Evolutionary conservation across 2,113 vertebrate species (phyloP).

Genomic region (Narcine bancroftii): DNA sequence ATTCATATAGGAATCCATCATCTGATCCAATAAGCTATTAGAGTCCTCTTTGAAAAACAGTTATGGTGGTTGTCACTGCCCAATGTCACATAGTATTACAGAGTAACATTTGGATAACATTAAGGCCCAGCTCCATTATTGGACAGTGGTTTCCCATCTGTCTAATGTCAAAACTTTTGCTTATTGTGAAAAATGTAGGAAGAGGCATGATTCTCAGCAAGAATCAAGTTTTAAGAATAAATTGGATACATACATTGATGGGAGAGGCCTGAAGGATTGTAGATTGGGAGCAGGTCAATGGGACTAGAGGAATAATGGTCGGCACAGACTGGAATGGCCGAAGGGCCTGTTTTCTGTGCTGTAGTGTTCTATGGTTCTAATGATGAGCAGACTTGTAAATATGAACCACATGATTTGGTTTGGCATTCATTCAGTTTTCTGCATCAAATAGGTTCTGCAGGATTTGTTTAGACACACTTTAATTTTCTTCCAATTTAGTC

Average conservation of each 20-base stretch:
- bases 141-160: not conserved
- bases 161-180: not conserved
- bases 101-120: not conserved
- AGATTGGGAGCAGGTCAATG: too few relatives aligned
- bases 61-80: not conserved
- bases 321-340: too few relatives aligned
- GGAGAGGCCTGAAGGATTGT: too few relatives aligned
- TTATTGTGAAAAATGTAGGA: not conserved
- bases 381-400: not conserved
- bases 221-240: too few relatives aligned
- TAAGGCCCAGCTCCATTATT: not conserved
- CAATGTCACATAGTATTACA: not conserved
- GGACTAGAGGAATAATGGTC: too few relatives aligned
- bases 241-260: too few relatives aligned
- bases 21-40: too few relatives aligned
- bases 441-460: not conserved
- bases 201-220: slow-evolving; percentile 9
- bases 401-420: not conserved
- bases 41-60: not conserved
- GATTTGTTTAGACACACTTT: not conserved
- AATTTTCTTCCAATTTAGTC: not conserved
- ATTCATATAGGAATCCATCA: too few relatives aligned
- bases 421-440: not conserved
- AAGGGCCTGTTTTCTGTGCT: too few relatives aligned
- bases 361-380: too few relatives aligned